Conservation (phyloP, 2,888 invertebrate genomes). For the Apodemia duryi region DNA sequence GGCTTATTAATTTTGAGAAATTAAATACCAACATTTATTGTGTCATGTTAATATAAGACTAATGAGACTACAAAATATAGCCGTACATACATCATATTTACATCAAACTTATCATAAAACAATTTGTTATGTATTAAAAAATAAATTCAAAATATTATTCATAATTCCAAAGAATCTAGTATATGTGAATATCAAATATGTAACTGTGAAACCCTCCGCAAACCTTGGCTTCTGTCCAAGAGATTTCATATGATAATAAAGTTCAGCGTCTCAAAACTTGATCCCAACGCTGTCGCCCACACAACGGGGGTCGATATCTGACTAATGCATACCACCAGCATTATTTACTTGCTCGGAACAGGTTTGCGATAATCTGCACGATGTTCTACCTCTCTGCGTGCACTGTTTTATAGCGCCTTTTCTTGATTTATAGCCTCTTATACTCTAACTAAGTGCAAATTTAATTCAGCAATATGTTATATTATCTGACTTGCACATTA, state of each 20-base stretch:
- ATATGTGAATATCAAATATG: conserved; percentile 12
- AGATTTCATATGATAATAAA: conserved; percentile 21
- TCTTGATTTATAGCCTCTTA: conserved; percentile 42
- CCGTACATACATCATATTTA: no score
- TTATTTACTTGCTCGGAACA: conserved; percentile 53
- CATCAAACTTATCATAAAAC: no score
- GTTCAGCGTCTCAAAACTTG: conserved; percentile 23
- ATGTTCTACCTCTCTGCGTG: conserved; percentile 23
- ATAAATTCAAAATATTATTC: not conserved
- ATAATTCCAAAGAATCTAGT: conserved; percentile 1
- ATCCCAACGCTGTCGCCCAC: conserved; percentile 43
- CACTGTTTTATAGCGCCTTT: conserved; percentile 41
- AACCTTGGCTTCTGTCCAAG: conserved; percentile 21
- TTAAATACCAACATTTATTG: no score
- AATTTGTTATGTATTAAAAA: no score
- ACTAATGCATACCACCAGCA: conserved; percentile 59
- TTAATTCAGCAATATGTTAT: conserved; percentile 23
- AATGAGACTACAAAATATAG: no score
- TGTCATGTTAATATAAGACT: no score
- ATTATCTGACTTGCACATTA: conserved; percentile 12
- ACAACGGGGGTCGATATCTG: conserved; percentile 52
- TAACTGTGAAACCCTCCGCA: conserved; percentile 6
- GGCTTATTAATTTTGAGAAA: no score
- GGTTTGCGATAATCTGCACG: conserved; percentile 34
- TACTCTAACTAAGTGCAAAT: conserved; percentile 28